Evolutionary conservation across 1,140 invertebrate species (phyloP).

Genomic region (Neodiprion fabricii): DNA sequence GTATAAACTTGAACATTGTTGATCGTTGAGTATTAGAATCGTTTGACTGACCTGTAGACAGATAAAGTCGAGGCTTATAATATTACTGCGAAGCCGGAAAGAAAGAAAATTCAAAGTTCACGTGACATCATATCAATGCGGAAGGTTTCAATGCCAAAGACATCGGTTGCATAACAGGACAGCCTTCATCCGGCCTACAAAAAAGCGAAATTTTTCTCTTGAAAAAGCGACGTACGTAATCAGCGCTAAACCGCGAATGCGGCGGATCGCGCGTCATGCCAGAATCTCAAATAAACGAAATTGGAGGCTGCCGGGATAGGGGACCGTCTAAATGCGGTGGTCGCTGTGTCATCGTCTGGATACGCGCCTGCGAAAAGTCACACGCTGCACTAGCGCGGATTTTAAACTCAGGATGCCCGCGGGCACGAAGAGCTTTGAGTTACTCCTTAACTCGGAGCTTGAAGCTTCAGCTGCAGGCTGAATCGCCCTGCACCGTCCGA

Average conservation of each 20-base stretch:
- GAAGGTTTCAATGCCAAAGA: too few relatives aligned
- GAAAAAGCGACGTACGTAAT: too few relatives aligned
- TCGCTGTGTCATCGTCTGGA: conserved; percentile 44
- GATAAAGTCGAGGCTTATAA: too few relatives aligned
- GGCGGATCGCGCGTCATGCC: neutral
- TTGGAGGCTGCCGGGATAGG: conserved; percentile 18
- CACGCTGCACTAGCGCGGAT: neutral
- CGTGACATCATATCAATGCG: too few relatives aligned
- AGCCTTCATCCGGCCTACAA: too few relatives aligned
- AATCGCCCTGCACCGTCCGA: neutral
- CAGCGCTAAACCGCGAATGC: neutral
- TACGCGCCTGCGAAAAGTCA: conserved; percentile 24
- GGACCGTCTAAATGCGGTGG: conserved; percentile 37
- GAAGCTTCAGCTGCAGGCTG: neutral
- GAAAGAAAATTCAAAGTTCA: too few relatives aligned
- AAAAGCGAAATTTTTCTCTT: too few relatives aligned
- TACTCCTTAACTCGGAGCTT: neutral
- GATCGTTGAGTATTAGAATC: too few relatives aligned
- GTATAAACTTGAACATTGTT: too few relatives aligned
- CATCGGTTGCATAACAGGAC: too few relatives aligned
- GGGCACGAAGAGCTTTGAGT: neutral
- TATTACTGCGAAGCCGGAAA: too few relatives aligned
- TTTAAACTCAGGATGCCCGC: neutral
- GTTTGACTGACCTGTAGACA: too few relatives aligned
- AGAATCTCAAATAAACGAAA: conserved; percentile 25